Evolutionary conservation across 2,888 invertebrate species (phyloP), one percentile per base, ranked within the genome.

Genomic region (Parascotia fuliginaria): DNA sequence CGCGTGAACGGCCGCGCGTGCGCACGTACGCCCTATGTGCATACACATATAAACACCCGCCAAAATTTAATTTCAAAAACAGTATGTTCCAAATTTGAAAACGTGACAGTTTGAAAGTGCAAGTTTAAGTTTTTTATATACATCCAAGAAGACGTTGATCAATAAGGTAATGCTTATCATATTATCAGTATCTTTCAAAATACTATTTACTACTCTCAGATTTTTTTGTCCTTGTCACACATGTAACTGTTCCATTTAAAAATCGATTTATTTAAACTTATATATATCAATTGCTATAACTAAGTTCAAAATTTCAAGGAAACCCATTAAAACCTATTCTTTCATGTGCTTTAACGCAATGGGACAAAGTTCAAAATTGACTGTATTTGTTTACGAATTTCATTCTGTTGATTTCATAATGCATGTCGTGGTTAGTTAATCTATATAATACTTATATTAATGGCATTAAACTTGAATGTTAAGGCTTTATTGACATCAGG

Each of bases 1-100:
- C 87, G 89, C 86, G 90, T 75, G 82, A 75, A 68, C 73, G 77
- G 73, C 79, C 60, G 70, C 75, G 77, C 68, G 74, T 48, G 56
- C 76, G 80, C 86, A 83, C 88, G 91, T 70, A 70, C 61, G 27
- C 40, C 43, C 42, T 42, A 49, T 63, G 59, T 42, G 62, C 62
- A 54, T 56, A 52, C 55, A 60, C 57, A 31, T 12, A 37, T 29
- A 19, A 64, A 73, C 73, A 61, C 79, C 77, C 83, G 87, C 80
- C 77, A 80, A 80, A 77, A 72, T 56, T 66, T 63, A 48, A 53
- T 45, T 55, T 68, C 65, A 70, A 68, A 59, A 70, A 64, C 52
- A 63, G 11, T n/a, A 79, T 75, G 72, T 73, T 71, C 64, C 53
- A 62, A 61, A 64, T 60, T 71, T 64, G 44, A 70, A 67, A 52